These are phyloP conservation scores for Lasiurus borealis DNA, from an alignment of 2,113 vertebrate species.

Conservation along the genomic window DNA sequence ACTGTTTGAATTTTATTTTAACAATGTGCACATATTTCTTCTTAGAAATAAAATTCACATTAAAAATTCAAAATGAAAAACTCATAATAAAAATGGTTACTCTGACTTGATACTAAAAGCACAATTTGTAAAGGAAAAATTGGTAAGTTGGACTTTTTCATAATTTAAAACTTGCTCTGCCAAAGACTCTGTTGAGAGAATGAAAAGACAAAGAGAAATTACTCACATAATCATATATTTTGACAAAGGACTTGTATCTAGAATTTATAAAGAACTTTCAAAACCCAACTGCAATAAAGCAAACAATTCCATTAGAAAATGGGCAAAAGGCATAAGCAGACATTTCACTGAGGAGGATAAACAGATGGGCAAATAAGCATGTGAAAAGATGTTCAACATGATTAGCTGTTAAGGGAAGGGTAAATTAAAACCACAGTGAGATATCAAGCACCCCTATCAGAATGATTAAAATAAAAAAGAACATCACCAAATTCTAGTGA, in stretches of 20 bases:
- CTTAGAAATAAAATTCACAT: slow-evolving; percentile 19
- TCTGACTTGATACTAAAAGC: not conserved
- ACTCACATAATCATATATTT: not conserved
- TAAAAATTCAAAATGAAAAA: slow-evolving; percentile 27
- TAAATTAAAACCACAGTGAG: not conserved
- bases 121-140: not conserved
- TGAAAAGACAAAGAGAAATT: slow-evolving; percentile 14
- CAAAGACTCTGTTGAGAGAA: not conserved
- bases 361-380: not conserved
- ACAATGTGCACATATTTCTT: not conserved
- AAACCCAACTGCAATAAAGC: not conserved
- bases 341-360: slow-evolving; percentile 2
- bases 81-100: not conserved
- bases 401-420: not conserved
- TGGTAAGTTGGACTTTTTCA: not conserved
- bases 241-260: slow-evolving; percentile 29
- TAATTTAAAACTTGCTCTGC: slow-evolving; percentile 14
- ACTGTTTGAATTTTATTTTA: slow-evolving; percentile 35
- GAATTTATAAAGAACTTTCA: slow-evolving; percentile 19
- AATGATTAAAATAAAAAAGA: not conserved
- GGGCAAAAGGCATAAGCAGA: not conserved
- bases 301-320: slow-evolving; percentile 43
- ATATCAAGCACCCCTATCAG: not conserved
- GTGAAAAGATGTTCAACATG: not conserved
- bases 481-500: not conserved